Percentiles rank a stretch among this genome's conserved stretches.
Evolutionary conservation across 2,113 vertebrate species (phyloP).

Genomic region (Todiramphus chloris): DNA sequence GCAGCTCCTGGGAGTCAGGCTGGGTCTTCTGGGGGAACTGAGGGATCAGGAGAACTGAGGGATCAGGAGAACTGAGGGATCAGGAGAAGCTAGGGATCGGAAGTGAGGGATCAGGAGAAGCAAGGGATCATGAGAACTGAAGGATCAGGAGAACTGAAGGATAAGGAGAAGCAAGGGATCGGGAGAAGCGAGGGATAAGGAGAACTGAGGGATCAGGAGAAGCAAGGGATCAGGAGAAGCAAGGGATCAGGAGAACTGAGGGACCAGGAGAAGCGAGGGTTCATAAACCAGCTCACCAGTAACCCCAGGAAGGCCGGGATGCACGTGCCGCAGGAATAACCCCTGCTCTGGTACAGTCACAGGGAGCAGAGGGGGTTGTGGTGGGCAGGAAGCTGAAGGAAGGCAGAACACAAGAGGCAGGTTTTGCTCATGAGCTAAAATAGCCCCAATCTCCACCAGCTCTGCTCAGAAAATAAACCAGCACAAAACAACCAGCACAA

Average conservation of each 20-base stretch:
- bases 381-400: not conserved
- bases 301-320: not conserved
- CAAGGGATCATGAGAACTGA: not conserved
- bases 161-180: not conserved
- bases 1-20: not conserved
- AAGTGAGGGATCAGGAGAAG: not conserved
- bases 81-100: not conserved
- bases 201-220: not conserved
- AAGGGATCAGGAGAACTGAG: no score
- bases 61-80: no score
- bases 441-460: not conserved
- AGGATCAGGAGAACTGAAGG: not conserved
- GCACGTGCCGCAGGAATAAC: not conserved
- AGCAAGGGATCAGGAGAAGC: no score
- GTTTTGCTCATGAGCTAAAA: not conserved
- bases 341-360: not conserved
- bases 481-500: no score
- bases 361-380: not conserved
- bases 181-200: not conserved
- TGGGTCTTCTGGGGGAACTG: not conserved
- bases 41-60: not conserved
- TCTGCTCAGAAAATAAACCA: not conserved
- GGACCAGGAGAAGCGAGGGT: not conserved
- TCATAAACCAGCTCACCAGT: not conserved
- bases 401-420: conserved; percentile 7